Base-by-base conservation (phyloP, 2,797 vertebrate species). In the Sparidentex hasta region DNA sequence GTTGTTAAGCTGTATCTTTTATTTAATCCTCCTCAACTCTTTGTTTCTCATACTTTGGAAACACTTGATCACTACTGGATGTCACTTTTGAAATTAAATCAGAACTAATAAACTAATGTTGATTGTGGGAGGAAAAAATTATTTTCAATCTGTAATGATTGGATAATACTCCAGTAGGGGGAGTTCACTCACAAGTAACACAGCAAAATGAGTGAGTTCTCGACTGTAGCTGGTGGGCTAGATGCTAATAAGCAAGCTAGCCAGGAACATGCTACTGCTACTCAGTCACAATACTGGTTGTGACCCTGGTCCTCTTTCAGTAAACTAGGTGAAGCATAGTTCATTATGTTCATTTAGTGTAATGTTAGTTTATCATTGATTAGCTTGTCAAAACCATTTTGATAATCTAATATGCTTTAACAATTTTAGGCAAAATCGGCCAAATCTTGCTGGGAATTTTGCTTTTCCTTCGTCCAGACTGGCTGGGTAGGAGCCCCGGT, bases 111-210 rank as follows among this genome's bases (percentile, higher is more conserved):
- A 27, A n/a, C 2, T 17, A 33, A 13, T 14, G 29, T 23, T 29
- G 17, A 48, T 23, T 29, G 14, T 29, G 20, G 12, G 2, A 61
- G 29, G 5, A 20, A 8, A 44, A 17, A 38, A 18, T 0, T 38
- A 50, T 23, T n/a, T 23, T 71, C 18, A 18, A 23, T 46, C 11
- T 61, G 25, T 0, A 20, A 20, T 41, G 8, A 38, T n/a, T 2
- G 12, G 27, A 47, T 17, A 47, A 27, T 51, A 11, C 55, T 67
- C 38, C 55, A 74, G 72, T 55, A 59, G 72, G 46, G 47, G 46
- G 64, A 13, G 9, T 51, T 59, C 14, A n/a, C 25, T 18, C 43
- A 21, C 7, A 21, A 11, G 43, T 20, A 5, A 21, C 12, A 38
- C 16, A 4, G 13, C 3, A 3, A 54, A 11, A 46, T 27, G 2